Percentiles rank a stretch among this genome's conserved stretches.
Conservation (phyloP, 2,797 vertebrate genomes). For the Channa striata region DNA sequence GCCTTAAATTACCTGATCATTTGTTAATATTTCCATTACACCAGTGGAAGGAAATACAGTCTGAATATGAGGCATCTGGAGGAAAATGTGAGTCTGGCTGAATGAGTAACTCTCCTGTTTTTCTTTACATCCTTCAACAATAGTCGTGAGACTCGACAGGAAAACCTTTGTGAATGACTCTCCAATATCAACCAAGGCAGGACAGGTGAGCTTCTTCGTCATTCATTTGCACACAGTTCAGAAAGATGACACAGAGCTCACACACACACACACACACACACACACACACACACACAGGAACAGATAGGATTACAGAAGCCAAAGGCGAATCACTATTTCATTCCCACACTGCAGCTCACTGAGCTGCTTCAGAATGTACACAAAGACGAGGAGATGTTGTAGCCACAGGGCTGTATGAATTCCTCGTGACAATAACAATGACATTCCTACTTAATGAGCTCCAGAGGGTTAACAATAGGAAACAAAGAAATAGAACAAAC, state of each 20-base stretch:
- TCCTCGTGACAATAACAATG: conserved; percentile 20
- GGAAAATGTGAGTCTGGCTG: not conserved
- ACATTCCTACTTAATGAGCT: conserved; percentile 45
- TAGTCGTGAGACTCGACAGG: not conserved
- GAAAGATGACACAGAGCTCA: conserved; percentile 29
- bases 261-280: not conserved
- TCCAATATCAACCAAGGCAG: conserved; percentile 13
- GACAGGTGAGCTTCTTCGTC: conserved; percentile 9
- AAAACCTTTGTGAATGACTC: conserved; percentile 7
- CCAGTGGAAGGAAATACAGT: not conserved
- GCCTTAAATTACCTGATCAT: not conserved
- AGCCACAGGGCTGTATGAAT: conserved; percentile 29
- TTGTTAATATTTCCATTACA: not conserved
- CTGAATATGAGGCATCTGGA: not conserved
- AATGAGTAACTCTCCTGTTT: not conserved
- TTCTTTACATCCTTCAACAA: conserved; percentile 1
- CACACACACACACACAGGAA: conserved; percentile 25
- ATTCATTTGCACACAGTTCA: conserved; percentile 40
- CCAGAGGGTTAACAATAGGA: conserved; percentile 26
- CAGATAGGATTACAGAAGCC: conserved; percentile 3
- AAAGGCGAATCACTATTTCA: conserved; percentile 11
- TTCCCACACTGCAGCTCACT: conserved; percentile 36
- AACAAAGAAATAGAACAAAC: conserved; percentile 11
- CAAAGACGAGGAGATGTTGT: conserved; percentile 33
- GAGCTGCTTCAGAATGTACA: conserved; percentile 28